A percentile compares a stretch with the other conserved stretches of the same genome.
Conservation (phyloP, 2,113 vertebrate genomes). For the Gorsachius goisagi region DNA sequence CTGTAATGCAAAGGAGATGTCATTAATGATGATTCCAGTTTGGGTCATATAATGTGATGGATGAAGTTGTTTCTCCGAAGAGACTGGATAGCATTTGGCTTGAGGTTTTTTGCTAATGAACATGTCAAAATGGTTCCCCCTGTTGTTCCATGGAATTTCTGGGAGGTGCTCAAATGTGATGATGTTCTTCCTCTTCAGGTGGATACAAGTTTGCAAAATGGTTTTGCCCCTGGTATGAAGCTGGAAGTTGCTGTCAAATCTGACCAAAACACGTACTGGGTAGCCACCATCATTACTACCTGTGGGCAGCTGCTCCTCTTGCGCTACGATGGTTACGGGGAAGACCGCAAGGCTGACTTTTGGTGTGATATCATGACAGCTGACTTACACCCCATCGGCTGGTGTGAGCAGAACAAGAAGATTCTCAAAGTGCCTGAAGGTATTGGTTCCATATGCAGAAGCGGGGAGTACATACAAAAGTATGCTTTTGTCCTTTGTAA, state of each 20-base stretch:
- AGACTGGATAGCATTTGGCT: background rate
- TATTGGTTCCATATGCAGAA: constrained; percentile 53
- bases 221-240: constrained; percentile 96
- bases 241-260: constrained; percentile 88
- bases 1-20: background rate
- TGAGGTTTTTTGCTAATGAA: background rate
- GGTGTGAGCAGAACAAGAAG: constrained; percentile 91
- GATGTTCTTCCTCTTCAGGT: constrained; percentile 75
- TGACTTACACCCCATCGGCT: constrained; percentile 91
- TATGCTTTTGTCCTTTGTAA: background rate
- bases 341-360: constrained; percentile 94
- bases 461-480: background rate
- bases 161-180: background rate
- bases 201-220: constrained; percentile 92
- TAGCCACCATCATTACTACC: constrained; percentile 93
- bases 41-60: background rate
- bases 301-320: constrained; percentile 94
- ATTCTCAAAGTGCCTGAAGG: constrained; percentile 91
- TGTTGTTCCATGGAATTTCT: background rate
- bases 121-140: background rate
- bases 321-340: constrained; percentile 92
- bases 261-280: constrained; percentile 90
- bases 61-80: background rate
- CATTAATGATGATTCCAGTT: background rate
- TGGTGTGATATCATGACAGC: constrained; percentile 96